Base-by-base conservation (phyloP, 2,888 invertebrate genomes). In the Fissipunctia ypsillon region DNA sequence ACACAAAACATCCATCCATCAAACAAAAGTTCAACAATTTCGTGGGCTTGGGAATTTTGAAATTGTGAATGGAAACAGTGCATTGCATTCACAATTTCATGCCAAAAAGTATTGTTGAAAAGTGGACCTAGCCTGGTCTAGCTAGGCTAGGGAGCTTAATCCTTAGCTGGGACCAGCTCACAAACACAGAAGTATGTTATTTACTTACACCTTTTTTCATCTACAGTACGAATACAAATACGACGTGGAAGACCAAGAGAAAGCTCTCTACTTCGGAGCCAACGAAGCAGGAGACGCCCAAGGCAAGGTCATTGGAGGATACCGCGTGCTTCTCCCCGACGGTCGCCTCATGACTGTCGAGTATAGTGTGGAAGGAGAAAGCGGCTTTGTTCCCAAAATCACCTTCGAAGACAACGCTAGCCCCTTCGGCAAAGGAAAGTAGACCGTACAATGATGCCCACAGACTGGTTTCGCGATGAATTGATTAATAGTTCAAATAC, bases 311-410 rank as follows among this genome's bases (percentile, higher is more conserved):
- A 94, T 97, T 71, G 98, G 98, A 35, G 97, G 97, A 45, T 98
- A 97, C 93, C 96, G 96, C 82, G 98, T 98, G 2, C 95, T 97
- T 81, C 94, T 98, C 22, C 97, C 98, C 6, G 97, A 98, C 89
- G 97, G 97, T 52, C 95, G 97, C 78, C 96, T 97, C 52, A 97
- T 98, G 97, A 97, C 97, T 0, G 98, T 98, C 0, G 97, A 97
- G 79, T 98, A 98, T 90, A 97, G 97, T 2, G 97, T 97, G 0
- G 97, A 98, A 84, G 97, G 97, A 12, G 97, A 97, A 80, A 97
- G 97, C 78, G 98, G 98, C 9, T 98, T 97, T 88, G 97, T 97
- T 3, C 97, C 98, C 43, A 97, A 97, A 90, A 97, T 98, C 83
- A 96, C 97, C 61, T 97, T 97, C 89, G 96, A 97, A 86, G 96